phyloP scores from a whole-genome alignment of 23 tunicate genomes.

The Trididemnum nubilum region DNA sequence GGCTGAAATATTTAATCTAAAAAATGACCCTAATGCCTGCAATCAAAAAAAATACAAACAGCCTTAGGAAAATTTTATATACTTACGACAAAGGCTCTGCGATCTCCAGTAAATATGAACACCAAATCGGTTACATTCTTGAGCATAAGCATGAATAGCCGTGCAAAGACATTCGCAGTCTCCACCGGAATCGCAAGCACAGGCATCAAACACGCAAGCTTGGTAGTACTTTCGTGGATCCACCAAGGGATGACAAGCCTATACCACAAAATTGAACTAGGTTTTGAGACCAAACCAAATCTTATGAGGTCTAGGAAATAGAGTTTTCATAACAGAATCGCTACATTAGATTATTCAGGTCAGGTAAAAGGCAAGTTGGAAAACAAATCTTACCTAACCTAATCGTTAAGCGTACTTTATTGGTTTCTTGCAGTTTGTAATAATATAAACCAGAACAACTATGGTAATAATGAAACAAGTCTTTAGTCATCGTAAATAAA shows the following conservation, averaged over 20 bases:
- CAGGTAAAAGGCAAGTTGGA: background rate
- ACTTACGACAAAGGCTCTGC: slow-evolving; percentile 96
- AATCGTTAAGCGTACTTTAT: too few relatives aligned
- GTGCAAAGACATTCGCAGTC: slow-evolving; percentile 98
- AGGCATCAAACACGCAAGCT: slow-evolving; percentile 96
- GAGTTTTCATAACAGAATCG: background rate
- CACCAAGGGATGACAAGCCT: slow-evolving; percentile 92
- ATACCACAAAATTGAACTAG: background rate
- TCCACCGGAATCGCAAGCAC: slow-evolving; percentile 94
- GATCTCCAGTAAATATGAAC: slow-evolving; percentile 99
- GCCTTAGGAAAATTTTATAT: too few relatives aligned
- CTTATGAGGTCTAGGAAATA: background rate
- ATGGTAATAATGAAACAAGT: too few relatives aligned
- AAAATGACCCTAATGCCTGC: too few relatives aligned
- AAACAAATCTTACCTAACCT: too few relatives aligned
- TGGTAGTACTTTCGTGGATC: slow-evolving; percentile 75
- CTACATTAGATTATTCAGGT: background rate
- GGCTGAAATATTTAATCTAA: too few relatives aligned
- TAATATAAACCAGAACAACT: too few relatives aligned
- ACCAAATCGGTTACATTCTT: slow-evolving; percentile 97
- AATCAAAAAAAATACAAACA: too few relatives aligned
- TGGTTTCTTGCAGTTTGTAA: too few relatives aligned
- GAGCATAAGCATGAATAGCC: slow-evolving; percentile 98
- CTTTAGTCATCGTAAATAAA: too few relatives aligned
- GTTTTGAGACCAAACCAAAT: too few relatives aligned